A percentile compares a stretch with the other conserved stretches of the same genome.
Conservation (phyloP, 2,113 vertebrate genomes). For the Boleophthalmus pectinirostris region DNA sequence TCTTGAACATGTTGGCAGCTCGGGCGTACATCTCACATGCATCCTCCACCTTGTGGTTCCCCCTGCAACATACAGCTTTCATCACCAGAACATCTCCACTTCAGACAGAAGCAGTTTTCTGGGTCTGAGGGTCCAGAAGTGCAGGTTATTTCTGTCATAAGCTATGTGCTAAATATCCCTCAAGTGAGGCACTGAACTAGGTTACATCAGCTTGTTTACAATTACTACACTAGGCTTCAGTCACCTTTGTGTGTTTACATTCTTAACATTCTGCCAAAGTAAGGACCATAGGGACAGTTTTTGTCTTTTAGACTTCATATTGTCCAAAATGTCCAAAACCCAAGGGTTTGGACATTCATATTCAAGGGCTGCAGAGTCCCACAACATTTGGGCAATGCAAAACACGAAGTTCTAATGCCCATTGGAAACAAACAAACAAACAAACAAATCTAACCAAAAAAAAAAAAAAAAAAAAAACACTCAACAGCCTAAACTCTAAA, state of each 20-base stretch:
- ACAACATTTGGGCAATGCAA: too few species aligned
- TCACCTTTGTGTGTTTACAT: background rate
- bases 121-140: background rate
- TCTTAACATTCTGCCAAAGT: too few species aligned
- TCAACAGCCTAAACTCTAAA: too few species aligned
- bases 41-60: constrained; percentile 94
- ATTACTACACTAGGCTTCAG: background rate
- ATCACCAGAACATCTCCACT: background rate
- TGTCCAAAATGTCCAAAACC: too few species aligned
- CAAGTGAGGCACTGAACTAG: background rate
- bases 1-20: constrained; percentile 99
- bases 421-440: too few species aligned
- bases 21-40: constrained; percentile 98
- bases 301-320: too few species aligned
- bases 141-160: background rate
- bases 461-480: too few species aligned
- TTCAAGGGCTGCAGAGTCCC: too few species aligned
- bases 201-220: background rate
- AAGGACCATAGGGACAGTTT: background rate
- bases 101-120: background rate
- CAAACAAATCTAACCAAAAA: too few species aligned
- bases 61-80: constrained; percentile 72
- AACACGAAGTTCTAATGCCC: too few species aligned
- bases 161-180: background rate
- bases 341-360: too few species aligned